Evolutionary conservation across 2,113 vertebrate genomes (phyloP).

Genomic region (Panthera tigris): DNA sequence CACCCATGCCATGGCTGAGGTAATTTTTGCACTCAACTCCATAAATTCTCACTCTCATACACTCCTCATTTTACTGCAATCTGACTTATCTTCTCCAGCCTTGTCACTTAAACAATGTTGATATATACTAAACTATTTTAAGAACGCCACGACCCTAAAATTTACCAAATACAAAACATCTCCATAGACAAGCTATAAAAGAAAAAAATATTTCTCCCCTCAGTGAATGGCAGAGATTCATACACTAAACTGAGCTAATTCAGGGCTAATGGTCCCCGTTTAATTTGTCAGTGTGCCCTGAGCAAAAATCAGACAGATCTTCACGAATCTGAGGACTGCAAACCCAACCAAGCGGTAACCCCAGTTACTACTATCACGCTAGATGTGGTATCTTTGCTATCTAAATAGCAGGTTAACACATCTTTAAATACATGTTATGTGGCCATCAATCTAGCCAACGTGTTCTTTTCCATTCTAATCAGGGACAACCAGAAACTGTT

Average conservation of each 20-base stretch:
- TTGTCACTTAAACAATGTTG: background rate
- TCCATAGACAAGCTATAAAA: background rate
- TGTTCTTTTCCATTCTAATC: background rate
- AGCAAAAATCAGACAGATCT: background rate
- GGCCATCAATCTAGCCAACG: background rate
- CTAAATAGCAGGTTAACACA: background rate
- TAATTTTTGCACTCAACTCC: background rate
- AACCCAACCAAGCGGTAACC: background rate
- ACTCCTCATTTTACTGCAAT: background rate
- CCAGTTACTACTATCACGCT: background rate
- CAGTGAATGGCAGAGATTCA: background rate
- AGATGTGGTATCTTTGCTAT: background rate
- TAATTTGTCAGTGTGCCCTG: background rate
- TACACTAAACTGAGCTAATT: too few relatives aligned
- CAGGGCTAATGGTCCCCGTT: background rate
- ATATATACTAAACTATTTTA: background rate
- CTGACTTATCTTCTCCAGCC: background rate
- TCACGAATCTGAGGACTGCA: background rate
- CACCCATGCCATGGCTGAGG: background rate
- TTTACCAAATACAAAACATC: background rate
- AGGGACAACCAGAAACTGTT: background rate
- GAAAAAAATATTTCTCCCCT: background rate
- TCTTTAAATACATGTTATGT: background rate
- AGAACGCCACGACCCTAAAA: background rate
- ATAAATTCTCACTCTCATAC: background rate